phyloP scores from a whole-genome alignment of 2,888 invertebrate genomes.

The Rotaria socialis region DNA sequence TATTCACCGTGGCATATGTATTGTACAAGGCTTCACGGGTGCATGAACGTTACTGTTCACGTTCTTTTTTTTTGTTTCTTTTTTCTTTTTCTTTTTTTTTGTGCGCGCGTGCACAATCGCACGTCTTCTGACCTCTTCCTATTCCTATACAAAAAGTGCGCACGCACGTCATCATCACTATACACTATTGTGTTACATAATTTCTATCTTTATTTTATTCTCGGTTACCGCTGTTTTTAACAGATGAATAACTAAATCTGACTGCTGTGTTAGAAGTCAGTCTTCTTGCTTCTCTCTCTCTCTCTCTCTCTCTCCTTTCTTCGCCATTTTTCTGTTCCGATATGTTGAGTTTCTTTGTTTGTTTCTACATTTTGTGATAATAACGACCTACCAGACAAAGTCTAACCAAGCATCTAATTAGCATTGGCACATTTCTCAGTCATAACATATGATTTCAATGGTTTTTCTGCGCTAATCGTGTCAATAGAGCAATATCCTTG shows the following conservation, averaged over 20 bases:
- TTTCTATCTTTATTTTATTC: background rate
- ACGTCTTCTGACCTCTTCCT: background rate
- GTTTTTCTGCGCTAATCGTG: background rate
- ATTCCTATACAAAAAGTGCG: background rate
- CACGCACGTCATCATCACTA: background rate
- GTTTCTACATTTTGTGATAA: background rate
- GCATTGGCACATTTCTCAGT: background rate
- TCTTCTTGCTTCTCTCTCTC: background rate
- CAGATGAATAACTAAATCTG: constrained; percentile 6
- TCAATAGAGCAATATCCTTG: background rate
- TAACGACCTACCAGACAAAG: background rate
- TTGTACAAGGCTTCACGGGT: background rate
- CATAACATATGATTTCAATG: background rate
- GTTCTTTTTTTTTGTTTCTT: background rate
- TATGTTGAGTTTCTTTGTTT: background rate
- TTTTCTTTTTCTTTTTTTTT: background rate
- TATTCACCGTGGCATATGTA: background rate
- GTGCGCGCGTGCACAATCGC: background rate
- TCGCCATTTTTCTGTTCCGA: background rate
- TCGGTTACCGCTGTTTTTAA: constrained; percentile 17
- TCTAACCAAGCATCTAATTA: background rate
- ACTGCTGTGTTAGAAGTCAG: background rate
- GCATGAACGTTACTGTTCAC: background rate
- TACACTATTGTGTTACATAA: background rate
- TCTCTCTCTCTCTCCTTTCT: background rate